Evolutionary conservation across 2,797 vertebrate genomes (phyloP), one percentile per base, ranked within the genome.

Genomic region (Tympanoctomys barrerae): DNA sequence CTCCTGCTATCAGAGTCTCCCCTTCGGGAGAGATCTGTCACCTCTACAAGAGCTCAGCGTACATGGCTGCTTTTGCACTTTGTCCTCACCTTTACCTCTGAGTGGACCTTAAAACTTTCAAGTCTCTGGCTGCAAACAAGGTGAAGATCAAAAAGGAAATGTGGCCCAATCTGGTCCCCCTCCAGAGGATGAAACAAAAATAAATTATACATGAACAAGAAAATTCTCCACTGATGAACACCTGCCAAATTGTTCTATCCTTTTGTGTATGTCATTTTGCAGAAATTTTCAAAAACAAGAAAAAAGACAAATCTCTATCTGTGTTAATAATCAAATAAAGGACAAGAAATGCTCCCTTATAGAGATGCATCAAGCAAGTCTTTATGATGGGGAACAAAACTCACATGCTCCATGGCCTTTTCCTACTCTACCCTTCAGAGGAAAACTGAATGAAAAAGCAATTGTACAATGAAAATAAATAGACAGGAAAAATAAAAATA

Each of bases 251-350:
- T 66, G 84, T 68, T 39, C 46, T 62, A 57, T 54, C 7, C 4
- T 93, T 94, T 96, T 16, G 70, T 31, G 61, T 5, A 68, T n/a
- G 49, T 70, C 90, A 87, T 52, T 66, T 91, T 90, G 84, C 33
- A 54, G 57, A 39, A 94, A 85, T 87, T 24, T 88, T 59, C 33
- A 39, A 49, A 77, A 57, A 2, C 4, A 66, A 73, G 39, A 42
- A 36, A 91, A 49, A 61, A 83, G 71, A 36, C 3, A 82, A 82
- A 81, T 73, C 10, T 81, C 36, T 36, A 28, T 52, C 26, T 95
- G 54, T 70, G 28, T 87, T 87, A 89, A 94, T 89, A 96, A 88
- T 59, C 62, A 94, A 83, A 42, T 86, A 90, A 95, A 52, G 5
- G 24, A 46, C 62, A 92, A 96, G 64, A 91, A 86, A 61, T 90